Evolutionary conservation across 2,888 invertebrate species (phyloP), one percentile per base, ranked within the genome.

Genomic region (Microctonus hyperodae): DNA sequence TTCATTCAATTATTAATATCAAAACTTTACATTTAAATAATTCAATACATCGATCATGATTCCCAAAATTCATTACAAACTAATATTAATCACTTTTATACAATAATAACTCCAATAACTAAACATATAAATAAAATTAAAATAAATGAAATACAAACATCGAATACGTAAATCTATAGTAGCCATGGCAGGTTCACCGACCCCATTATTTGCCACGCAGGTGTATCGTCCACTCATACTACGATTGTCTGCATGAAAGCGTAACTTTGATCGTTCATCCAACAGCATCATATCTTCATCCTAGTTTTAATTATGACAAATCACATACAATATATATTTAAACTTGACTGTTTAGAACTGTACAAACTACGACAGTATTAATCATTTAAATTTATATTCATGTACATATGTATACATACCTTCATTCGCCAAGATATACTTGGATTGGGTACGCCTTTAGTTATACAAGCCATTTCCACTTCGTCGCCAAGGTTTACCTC

Each of bases 401-500:
- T n/a, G n/a, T n/a, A n/a, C n/a, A n/a, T n/a, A n/a, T n/a, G n/a
- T n/a, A n/a, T n/a, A n/a, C n/a, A n/a, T 82, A 88, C 88, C 83
- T 88, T 86, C 72, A 84, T 85, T 0, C 84, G 87, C 94, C 94
- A 94, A 10, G 88, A 89, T 33, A 94, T 88, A 2, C 89, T 86
- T 0, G 94, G 94, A 35, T 87, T 83, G 0, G 94, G 94, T 0
- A 90, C 90, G 0, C 94, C 94, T 1, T 87, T 85, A 7, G 90
- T 87, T 67, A 89, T 88, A 76, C 94, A 94, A 0, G 90, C 88
- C 75, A 95, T 91, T 76, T 90, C 89, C 25, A 93, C 91, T 77
- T 90, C 90, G 33, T 93, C 90, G 0, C 92, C 92, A 57, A 93
- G 87, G 62, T 88, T 88, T 0, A 93, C 90, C 79, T 93, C 92